These are phyloP conservation scores for Pseudomyrmex cubaensis DNA, from an alignment of 1,140 invertebrate genomes.

Conservation along the genomic window DNA sequence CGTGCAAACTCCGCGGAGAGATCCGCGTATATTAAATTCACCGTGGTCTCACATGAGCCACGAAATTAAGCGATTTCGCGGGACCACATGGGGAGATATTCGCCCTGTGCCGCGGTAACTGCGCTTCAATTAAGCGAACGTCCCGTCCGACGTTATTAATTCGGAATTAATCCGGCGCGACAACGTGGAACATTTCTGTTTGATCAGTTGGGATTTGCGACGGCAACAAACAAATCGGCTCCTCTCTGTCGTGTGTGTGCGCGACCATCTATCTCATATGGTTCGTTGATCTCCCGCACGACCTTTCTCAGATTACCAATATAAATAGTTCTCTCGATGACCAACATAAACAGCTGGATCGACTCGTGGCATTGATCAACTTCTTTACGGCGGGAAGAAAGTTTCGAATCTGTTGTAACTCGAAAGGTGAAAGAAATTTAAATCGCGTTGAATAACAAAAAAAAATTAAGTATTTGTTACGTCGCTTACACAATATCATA, in stretches of 20 bases:
- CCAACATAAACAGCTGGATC: not conserved
- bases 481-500: not conserved
- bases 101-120: conserved; percentile 52
- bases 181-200: conserved; percentile 65
- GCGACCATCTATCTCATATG: not conserved
- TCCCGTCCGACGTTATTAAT: conserved; percentile 68
- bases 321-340: conserved; percentile 11
- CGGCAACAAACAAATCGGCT: conserved; percentile 40
- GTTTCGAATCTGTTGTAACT: not conserved
- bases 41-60: conserved; percentile 76
- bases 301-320: conserved; percentile 22
- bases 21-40: conserved; percentile 77
- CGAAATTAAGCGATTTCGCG: conserved; percentile 81
- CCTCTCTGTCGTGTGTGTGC: too few relatives aligned
- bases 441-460: not conserved
- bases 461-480: not conserved
- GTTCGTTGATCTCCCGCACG: conserved; percentile 17
- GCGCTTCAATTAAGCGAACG: conserved; percentile 71
- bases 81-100: conserved; percentile 47
- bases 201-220: conserved; percentile 17
- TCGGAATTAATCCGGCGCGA: conserved; percentile 69
- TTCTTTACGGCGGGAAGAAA: not conserved
- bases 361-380: conserved; percentile 13
- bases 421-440: too few relatives aligned
- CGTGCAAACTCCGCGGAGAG: conserved; percentile 65